Conservation (phyloP, 2,888 invertebrate genomes). For the Conchocele bisecta region DNA sequence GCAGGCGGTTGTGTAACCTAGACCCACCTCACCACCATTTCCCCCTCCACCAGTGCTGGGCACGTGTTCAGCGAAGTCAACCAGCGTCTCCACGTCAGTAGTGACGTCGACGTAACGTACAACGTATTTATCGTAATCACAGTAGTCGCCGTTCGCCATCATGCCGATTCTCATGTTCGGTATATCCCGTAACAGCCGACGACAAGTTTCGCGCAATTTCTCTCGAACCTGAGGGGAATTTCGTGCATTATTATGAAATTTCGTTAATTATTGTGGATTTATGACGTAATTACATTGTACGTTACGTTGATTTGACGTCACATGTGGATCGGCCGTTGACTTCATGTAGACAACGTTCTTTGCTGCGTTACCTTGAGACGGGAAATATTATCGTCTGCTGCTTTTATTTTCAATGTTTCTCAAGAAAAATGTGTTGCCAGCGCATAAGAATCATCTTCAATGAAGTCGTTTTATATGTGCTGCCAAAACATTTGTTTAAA, state of each 20-base stretch:
- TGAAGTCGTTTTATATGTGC: too few species aligned
- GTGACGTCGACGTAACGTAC: conserved; percentile 71
- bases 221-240: conserved; percentile 75
- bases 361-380: too few species aligned
- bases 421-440: too few species aligned
- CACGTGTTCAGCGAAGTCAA: conserved; percentile 66
- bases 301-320: conserved; percentile 71
- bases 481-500: neutral
- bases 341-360: too few species aligned
- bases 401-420: too few species aligned
- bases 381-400: too few species aligned
- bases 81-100: conserved; percentile 69
- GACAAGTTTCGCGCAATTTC: conserved; percentile 68
- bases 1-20: too few species aligned
- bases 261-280: too few species aligned
- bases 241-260: too few species aligned
- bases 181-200: conserved; percentile 73
- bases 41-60: conserved; percentile 74
- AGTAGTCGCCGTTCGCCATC: conserved; percentile 80
- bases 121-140: conserved; percentile 71
- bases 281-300: conserved; percentile 69
- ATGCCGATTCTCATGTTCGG: conserved; percentile 75
- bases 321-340: conserved; percentile 72
- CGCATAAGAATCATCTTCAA: too few species aligned
- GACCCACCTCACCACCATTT: conserved; percentile 77